Evolutionary conservation across 2,888 invertebrate genomes (phyloP).

Genomic region (Acanthosepion pharaonis): DNA sequence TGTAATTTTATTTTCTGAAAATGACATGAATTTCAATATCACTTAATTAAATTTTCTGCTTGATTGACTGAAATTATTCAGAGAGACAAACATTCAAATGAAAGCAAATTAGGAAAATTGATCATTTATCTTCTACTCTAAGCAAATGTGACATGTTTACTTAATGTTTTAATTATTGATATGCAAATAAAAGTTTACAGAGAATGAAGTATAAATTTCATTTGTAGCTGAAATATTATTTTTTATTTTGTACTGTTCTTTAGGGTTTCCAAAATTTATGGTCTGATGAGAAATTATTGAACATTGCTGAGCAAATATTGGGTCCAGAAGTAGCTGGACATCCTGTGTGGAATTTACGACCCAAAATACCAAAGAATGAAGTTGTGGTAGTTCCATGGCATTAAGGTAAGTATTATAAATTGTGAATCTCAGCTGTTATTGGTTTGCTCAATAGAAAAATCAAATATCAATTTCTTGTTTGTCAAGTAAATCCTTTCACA

Average conservation of each 20-base stretch:
- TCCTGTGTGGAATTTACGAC: slow-evolving; percentile 72
- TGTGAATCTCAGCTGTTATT: background rate
- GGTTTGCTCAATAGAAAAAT: background rate
- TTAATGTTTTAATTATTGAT: too few relatives aligned
- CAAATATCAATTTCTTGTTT: too few relatives aligned
- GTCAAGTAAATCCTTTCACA: too few relatives aligned
- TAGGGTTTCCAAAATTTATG: slow-evolving; percentile 68
- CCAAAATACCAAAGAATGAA: slow-evolving; percentile 69
- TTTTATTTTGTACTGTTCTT: background rate
- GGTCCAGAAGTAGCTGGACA: slow-evolving; percentile 72
- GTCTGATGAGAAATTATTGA: slow-evolving; percentile 68
- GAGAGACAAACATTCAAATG: too few relatives aligned
- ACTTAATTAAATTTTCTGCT: too few relatives aligned
- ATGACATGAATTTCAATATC: too few relatives aligned
- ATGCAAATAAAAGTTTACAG: too few relatives aligned
- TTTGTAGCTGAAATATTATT: background rate
- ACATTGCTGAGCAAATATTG: slow-evolving; percentile 70
- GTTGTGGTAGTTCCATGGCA: slow-evolving; percentile 72
- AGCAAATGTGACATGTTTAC: too few relatives aligned
- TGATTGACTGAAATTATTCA: too few relatives aligned
- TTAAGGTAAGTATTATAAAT: slow-evolving; percentile 61
- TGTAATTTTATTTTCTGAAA: too few relatives aligned
- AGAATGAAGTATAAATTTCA: background rate
- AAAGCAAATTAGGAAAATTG: too few relatives aligned
- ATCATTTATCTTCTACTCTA: too few relatives aligned